These are phyloP conservation scores for Stenichneumon culpator DNA, from an alignment of 2,888 invertebrate genomes.

Conservation along the genomic window DNA sequence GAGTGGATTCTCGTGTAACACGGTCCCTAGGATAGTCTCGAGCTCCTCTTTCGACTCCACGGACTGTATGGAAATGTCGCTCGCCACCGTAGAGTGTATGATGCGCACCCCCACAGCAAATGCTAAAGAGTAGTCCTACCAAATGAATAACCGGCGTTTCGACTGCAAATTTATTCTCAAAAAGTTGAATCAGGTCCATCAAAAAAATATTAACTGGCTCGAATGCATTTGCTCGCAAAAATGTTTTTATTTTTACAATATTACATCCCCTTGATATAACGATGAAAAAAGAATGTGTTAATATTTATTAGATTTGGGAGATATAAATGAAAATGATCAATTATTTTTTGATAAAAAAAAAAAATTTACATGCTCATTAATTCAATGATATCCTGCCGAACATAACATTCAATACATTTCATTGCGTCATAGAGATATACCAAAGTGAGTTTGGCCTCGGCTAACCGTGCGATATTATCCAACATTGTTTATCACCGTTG, in stretches of 20 bases:
- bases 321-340: no score
- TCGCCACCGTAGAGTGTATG: slow-evolving; percentile 4
- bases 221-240: neutral
- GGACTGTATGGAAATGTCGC: slow-evolving; percentile 58
- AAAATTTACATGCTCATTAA: no score
- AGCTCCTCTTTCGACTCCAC: slow-evolving; percentile 32
- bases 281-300: neutral
- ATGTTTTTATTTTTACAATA: neutral
- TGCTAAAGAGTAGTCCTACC: neutral
- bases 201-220: neutral
- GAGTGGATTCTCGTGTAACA: slow-evolving; percentile 73
- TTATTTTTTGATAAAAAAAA: no score
- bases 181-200: neutral
- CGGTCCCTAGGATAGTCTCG: slow-evolving; percentile 30
- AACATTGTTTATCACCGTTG: neutral
- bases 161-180: neutral
- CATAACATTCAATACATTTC: neutral
- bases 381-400: no score
- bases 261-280: neutral
- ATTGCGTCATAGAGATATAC: neutral
- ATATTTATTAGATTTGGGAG: no score
- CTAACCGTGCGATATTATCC: neutral
- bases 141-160: neutral
- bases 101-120: slow-evolving; percentile 4
- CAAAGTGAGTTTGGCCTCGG: neutral